phyloP scores from a whole-genome alignment of 2,113 vertebrate species.

The Pedetes capensis region DNA sequence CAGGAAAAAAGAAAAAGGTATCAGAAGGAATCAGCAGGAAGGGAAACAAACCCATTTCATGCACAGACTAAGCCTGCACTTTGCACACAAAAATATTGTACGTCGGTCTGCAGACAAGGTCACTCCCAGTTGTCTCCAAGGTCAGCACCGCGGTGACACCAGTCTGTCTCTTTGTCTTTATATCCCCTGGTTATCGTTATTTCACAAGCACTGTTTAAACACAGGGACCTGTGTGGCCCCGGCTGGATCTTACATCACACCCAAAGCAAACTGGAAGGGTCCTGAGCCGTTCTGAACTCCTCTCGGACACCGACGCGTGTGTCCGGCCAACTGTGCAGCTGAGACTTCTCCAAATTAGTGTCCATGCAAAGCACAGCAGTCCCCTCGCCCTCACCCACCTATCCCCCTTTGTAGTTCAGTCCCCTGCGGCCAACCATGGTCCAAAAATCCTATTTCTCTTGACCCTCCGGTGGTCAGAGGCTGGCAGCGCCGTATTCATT shows the following conservation, averaged over 20 bases:
- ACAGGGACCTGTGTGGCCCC: neutral
- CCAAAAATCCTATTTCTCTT: neutral
- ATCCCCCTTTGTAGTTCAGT: neutral
- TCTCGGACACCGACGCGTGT: neutral
- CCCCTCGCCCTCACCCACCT: too few relatives aligned
- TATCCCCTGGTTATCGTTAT: neutral
- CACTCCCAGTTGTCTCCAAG: fast-evolving
- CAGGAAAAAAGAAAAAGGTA: neutral
- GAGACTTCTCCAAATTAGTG: neutral
- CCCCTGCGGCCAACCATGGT: neutral
- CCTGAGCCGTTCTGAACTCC: neutral
- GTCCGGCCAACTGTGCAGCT: neutral
- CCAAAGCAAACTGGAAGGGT: neutral
- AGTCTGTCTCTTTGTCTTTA: neutral
- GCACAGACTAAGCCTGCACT: neutral
- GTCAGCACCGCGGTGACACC: neutral
- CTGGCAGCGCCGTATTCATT: neutral
- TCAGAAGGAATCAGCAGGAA: neutral
- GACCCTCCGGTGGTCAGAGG: too few relatives aligned
- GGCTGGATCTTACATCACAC: neutral
- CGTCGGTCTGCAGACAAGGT: too few relatives aligned
- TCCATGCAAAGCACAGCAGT: fast-evolving
- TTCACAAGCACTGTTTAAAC: neutral
- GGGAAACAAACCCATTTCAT: too few relatives aligned
- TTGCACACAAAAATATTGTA: neutral